These are phyloP conservation scores for Agonum fuliginosum DNA, from an alignment of 2,888 invertebrate species.

Conservation along the genomic window DNA sequence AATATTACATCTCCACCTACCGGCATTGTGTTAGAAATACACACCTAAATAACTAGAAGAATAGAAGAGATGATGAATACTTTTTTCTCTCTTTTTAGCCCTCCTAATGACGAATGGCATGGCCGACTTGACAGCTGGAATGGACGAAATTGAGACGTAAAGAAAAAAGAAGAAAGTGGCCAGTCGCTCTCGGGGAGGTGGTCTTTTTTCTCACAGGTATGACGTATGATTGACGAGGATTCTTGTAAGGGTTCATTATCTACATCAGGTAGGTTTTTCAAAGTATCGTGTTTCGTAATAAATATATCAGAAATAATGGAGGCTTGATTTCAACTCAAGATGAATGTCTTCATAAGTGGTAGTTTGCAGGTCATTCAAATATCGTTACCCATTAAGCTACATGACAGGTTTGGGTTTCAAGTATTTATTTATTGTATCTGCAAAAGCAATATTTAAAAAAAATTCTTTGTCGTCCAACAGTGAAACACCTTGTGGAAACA, in stretches of 20 bases:
- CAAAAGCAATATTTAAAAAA: neutral
- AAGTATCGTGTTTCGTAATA: neutral
- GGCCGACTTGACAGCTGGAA: slow-evolving; percentile 64
- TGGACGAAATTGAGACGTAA: slow-evolving; percentile 62
- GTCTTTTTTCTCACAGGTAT: slow-evolving; percentile 47
- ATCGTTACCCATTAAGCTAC: neutral
- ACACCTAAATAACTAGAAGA: slow-evolving; percentile 62
- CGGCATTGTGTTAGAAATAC: slow-evolving; percentile 56
- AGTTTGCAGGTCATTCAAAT: slow-evolving; percentile 31
- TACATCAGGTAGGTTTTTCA: neutral
- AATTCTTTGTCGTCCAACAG: neutral
- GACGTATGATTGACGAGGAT: slow-evolving; percentile 39
- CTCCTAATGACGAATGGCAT: slow-evolving; percentile 64
- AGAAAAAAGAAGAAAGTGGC: slow-evolving; percentile 33
- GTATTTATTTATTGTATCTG: too few relatives aligned
- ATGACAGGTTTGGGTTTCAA: neutral
- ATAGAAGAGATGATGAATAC: slow-evolving; percentile 68
- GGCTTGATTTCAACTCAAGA: neutral
- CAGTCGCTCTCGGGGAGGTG: slow-evolving; percentile 23
- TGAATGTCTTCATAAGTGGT: slow-evolving; percentile 13
- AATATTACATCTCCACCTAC: slow-evolving; percentile 58
- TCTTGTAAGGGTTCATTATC: neutral
- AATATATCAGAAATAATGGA: neutral
- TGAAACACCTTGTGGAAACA: too few relatives aligned
- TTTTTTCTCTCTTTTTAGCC: slow-evolving; percentile 67